A percentile compares a stretch with the other conserved stretches of the same genome.
phyloP scores from a whole-genome alignment of 2,888 invertebrate genomes.

The Antitype chi region DNA sequence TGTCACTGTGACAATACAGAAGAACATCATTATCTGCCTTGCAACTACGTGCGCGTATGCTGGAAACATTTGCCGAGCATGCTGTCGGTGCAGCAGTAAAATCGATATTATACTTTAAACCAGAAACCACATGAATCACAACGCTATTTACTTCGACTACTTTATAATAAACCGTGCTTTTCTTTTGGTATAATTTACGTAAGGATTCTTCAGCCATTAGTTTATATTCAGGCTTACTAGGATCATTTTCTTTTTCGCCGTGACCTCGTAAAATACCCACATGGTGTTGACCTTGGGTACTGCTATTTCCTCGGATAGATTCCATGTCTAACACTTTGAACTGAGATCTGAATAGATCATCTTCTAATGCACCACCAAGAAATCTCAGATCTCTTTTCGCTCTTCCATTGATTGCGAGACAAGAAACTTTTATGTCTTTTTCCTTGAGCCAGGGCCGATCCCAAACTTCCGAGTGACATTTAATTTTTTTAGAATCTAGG shows the following conservation, averaged over 20 bases:
- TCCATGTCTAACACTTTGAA: constrained; percentile 64
- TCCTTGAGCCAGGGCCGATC: constrained; percentile 62
- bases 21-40: constrained; percentile 27
- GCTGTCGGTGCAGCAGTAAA: constrained; percentile 60
- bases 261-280: constrained; percentile 29
- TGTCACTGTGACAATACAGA: constrained; percentile 51
- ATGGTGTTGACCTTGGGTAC: neutral
- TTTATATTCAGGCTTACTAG: constrained; percentile 48
- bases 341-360: constrained; percentile 52
- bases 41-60: constrained; percentile 47
- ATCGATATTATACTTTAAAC: constrained; percentile 61
- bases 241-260: constrained; percentile 32
- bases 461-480: constrained; percentile 61
- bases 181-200: constrained; percentile 47
- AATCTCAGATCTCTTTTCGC: constrained; percentile 29
- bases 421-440: constrained; percentile 65
- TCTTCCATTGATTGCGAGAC: constrained; percentile 68
- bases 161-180: constrained; percentile 42
- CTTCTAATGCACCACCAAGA: constrained; percentile 38
- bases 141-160: constrained; percentile 49
- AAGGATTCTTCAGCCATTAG: constrained; percentile 52
- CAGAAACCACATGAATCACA: constrained; percentile 49
- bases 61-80: constrained; percentile 51
- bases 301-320: constrained; percentile 33
- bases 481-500: neutral